Percentiles rank a stretch among this genome's conserved stretches.
Conservation (phyloP, 2,888 invertebrate species). For the Orthosia cruda region DNA sequence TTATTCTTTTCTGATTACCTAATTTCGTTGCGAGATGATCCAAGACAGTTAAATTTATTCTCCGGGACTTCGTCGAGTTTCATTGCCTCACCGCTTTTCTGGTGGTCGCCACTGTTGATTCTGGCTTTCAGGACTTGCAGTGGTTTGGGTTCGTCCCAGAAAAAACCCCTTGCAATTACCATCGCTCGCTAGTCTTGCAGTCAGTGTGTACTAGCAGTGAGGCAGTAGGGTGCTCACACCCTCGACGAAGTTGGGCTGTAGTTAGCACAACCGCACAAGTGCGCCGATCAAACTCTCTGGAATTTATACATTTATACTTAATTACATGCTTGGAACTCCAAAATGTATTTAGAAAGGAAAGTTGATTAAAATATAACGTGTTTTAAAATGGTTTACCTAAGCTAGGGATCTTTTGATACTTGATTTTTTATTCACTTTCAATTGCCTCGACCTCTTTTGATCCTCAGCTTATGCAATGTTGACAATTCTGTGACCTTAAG, state of each 20-base stretch:
- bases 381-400: neutral
- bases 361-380: neutral
- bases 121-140: too few species aligned
- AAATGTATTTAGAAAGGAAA: constrained; percentile 2
- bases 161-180: neutral
- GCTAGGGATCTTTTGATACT: too few species aligned
- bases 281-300: constrained; percentile 25
- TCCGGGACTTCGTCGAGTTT: too few species aligned
- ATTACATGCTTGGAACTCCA: neutral
- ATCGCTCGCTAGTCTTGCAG: constrained; percentile 4
- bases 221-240: neutral
- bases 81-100: too few species aligned
- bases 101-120: too few species aligned
- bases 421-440: too few species aligned
- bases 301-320: constrained; percentile 26
- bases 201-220: constrained; percentile 26
- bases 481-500: too few species aligned
- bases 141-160: neutral
- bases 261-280: constrained; percentile 41
- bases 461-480: too few species aligned
- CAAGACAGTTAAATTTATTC: too few species aligned
- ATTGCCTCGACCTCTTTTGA: too few species aligned
- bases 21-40: too few species aligned
- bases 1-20: too few species aligned
- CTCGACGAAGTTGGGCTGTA: constrained; percentile 39